Evolutionary conservation across 2,797 vertebrate genomes (phyloP).

Genomic region (Enteromius anoplus): DNA sequence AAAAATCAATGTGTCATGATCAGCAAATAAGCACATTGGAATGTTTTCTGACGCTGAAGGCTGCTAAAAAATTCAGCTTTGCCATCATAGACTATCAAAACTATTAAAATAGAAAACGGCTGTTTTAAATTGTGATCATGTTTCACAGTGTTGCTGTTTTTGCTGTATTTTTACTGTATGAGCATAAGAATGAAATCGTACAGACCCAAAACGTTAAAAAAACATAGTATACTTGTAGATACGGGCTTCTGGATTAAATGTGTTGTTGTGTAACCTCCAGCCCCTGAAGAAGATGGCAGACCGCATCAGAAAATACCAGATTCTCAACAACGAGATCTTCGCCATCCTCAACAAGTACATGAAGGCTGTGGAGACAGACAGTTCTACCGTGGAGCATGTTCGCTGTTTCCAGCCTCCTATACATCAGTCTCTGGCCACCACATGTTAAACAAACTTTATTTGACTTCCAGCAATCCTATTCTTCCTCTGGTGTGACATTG

Average conservation of each 20-base stretch:
- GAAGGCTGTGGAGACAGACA: slow-evolving; percentile 98
- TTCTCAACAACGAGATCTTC: slow-evolving; percentile 98
- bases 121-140: neutral
- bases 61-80: neutral
- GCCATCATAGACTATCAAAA: neutral
- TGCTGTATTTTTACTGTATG: neutral
- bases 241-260: neutral
- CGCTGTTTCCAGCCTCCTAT: slow-evolving; percentile 99
- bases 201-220: neutral
- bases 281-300: slow-evolving; percentile 99
- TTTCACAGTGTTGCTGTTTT: neutral
- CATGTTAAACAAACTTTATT: slow-evolving; percentile 78
- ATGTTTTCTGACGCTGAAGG: neutral
- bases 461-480: slow-evolving; percentile 45
- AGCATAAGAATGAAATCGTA: neutral
- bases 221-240: neutral
- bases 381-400: slow-evolving; percentile 96
- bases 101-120: neutral
- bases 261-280: slow-evolving; percentile 67
- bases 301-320: slow-evolving; percentile 98
- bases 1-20: neutral
- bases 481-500: slow-evolving; percentile 46
- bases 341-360: slow-evolving; percentile 99
- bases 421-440: slow-evolving; percentile 97
- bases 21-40: neutral